Percentiles rank a stretch among this genome's conserved stretches.
Conservation (phyloP, 1,140 invertebrate species). For the Heliconius hermathena region DNA sequence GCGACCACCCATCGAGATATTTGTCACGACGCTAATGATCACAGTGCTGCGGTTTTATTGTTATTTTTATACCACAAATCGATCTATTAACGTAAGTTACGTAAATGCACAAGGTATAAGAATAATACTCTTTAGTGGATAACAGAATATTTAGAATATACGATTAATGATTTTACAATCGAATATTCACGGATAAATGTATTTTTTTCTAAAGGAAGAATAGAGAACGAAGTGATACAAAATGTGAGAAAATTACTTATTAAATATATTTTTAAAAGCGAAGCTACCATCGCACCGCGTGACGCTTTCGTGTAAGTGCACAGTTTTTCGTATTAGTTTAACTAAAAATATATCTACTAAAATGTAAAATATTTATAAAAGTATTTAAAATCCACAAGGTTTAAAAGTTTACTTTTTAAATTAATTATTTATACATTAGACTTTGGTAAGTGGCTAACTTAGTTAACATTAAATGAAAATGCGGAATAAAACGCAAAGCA, state of each 20-base stretch:
- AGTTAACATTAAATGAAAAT: too few relatives aligned
- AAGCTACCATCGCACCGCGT: too few relatives aligned
- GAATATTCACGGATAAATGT: neutral
- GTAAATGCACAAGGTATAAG: constrained; percentile 1
- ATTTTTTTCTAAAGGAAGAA: neutral
- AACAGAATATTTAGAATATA: neutral
- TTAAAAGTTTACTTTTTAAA: too few relatives aligned
- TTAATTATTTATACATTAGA: too few relatives aligned
- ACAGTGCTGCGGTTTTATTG: constrained; percentile 12
- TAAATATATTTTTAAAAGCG: neutral
- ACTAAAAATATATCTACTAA: too few relatives aligned
- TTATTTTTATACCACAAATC: constrained; percentile 39
- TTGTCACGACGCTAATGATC: constrained; percentile 52
- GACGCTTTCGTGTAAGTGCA: too few relatives aligned
- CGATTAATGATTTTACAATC: neutral
- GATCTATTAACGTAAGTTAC: constrained; percentile 29
- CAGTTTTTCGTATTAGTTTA: too few relatives aligned
- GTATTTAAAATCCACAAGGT: too few relatives aligned
- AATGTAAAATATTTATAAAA: too few relatives aligned
- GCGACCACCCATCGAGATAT: constrained; percentile 55
- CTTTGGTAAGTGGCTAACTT: too few relatives aligned
- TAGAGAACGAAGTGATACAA: neutral
- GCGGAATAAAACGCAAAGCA: too few relatives aligned
- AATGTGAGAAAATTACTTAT: neutral
- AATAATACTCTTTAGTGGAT: neutral